Evolutionary conservation across 2,888 invertebrate genomes (phyloP).

Genomic region (Rhopalosiphum nymphaeae): DNA sequence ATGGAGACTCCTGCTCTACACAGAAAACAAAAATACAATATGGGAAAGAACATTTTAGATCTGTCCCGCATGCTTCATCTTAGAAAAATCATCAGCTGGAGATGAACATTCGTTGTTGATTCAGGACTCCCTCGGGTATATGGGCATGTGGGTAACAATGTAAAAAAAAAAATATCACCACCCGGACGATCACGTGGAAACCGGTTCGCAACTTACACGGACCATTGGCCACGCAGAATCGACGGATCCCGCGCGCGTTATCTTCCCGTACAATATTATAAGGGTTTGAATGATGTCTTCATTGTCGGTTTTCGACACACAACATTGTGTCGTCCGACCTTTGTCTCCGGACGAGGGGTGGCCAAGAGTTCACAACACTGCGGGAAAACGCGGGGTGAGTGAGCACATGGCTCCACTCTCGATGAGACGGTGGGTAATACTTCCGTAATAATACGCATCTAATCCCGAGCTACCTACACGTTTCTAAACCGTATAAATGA

Average conservation of each 20-base stretch:
- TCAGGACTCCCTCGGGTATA: neutral
- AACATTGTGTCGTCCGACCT: conserved; percentile 5
- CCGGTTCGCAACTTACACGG: conserved; percentile 55
- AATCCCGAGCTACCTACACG: neutral
- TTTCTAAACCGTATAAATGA: neutral
- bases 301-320: conserved; percentile 12
- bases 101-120: conserved; percentile 9
- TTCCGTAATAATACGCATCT: neutral
- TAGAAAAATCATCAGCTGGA: conserved; percentile 18
- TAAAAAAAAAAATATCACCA: neutral
- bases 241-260: neutral
- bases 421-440: neutral
- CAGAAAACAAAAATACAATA: neutral
- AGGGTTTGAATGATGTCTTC: conserved; percentile 36
- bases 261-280: neutral
- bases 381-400: too few relatives aligned
- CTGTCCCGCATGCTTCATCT: neutral
- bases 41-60: neutral
- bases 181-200: neutral
- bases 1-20: neutral
- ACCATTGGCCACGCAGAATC: conserved; percentile 51
- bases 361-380: neutral
- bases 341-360: neutral
- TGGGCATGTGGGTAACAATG: neutral
- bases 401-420: neutral